Base-by-base conservation (phyloP, 1,140 invertebrate genomes). In the Stegodyphus mimosarum region DNA sequence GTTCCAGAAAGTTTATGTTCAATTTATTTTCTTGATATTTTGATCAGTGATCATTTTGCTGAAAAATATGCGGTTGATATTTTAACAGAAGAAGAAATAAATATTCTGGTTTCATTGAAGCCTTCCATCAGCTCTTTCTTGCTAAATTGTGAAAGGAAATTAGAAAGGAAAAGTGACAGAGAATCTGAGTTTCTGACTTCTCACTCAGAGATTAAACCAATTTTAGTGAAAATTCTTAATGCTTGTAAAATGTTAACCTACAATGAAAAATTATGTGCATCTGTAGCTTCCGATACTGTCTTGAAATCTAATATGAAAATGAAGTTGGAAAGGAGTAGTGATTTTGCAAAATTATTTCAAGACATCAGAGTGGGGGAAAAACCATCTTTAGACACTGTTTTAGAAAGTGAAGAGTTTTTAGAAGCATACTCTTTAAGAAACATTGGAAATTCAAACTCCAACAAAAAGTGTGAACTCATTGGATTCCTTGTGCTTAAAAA, bases 1-100 rank as follows among this genome's bases (percentile, higher is more conserved):
- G 11, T 49, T 7, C 6, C 13, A 11, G 73, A 63, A 69, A 84
- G 49, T 17, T 53, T 84, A 17, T 60, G 64, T 55, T 15, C 17
- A 55, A 73, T 84, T 0, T 84, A 48, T 9, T 84, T 84, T 55
- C 51, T 84, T 5, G 81, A 84, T 50, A 55, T 84, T 50, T 69
- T 84, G 51, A 64, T 84, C 5, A 13, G 15, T 50, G 60, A 84
- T 11, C 18, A n/a, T 17, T 84, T 84, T 51, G 60, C 51, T 48
- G 5, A 63, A 49, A 81, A 71, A 18, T 76, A 75, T 76, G 15
- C 49, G 6, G 33, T 10, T n/a, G 73, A 76, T 50, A 69, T 84
- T 52, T 60, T 84, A 18, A 70, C 60, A 10, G 48, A 50, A 48
- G 17, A 53, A 6, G 81, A 84, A 18, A 49, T 84, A 7, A 55